These are phyloP conservation scores for Danaus melanippus DNA, from an alignment of 1,140 invertebrate genomes.

Conservation along the genomic window DNA sequence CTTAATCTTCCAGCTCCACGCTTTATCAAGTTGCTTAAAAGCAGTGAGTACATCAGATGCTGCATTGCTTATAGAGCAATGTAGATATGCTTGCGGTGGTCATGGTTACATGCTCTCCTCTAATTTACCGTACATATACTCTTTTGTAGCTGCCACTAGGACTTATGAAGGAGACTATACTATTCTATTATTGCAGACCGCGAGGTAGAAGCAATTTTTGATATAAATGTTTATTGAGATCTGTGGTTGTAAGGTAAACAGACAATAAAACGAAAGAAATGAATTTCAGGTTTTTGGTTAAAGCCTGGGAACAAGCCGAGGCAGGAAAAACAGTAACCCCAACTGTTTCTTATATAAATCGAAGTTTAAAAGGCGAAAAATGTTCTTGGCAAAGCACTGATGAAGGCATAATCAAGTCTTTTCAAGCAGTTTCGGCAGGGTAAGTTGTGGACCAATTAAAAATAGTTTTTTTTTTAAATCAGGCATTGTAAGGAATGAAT, in stretches of 20 bases:
- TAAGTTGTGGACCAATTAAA: slow-evolving; percentile 47
- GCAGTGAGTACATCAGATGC: slow-evolving; percentile 85
- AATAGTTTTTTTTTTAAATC: not conserved
- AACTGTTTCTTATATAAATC: slow-evolving; percentile 78
- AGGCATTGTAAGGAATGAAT: slow-evolving; percentile 1
- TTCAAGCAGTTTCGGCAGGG: slow-evolving; percentile 81
- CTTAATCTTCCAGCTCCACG: slow-evolving; percentile 81
- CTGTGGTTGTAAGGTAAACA: not conserved
- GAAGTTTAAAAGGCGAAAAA: slow-evolving; percentile 40
- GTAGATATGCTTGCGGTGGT: slow-evolving; percentile 90
- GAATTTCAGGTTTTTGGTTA: slow-evolving; percentile 73
- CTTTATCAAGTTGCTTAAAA: slow-evolving; percentile 91
- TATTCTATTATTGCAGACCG: slow-evolving; percentile 90
- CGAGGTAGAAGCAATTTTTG: slow-evolving; percentile 71
- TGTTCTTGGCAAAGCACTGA: slow-evolving; percentile 75
- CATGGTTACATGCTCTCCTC: slow-evolving; percentile 93
- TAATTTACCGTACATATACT: slow-evolving; percentile 88
- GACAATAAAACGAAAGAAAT: not conserved
- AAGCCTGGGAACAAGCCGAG: slow-evolving; percentile 78
- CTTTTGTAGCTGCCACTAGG: slow-evolving; percentile 84
- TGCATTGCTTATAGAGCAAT: slow-evolving; percentile 81
- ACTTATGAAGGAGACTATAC: slow-evolving; percentile 98
- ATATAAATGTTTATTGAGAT: slow-evolving; percentile 1
- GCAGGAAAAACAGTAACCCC: slow-evolving; percentile 73
- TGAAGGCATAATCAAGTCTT: slow-evolving; percentile 76